Base-by-base conservation (phyloP, 2,113 vertebrate species). In the Myocastor coypus region DNA sequence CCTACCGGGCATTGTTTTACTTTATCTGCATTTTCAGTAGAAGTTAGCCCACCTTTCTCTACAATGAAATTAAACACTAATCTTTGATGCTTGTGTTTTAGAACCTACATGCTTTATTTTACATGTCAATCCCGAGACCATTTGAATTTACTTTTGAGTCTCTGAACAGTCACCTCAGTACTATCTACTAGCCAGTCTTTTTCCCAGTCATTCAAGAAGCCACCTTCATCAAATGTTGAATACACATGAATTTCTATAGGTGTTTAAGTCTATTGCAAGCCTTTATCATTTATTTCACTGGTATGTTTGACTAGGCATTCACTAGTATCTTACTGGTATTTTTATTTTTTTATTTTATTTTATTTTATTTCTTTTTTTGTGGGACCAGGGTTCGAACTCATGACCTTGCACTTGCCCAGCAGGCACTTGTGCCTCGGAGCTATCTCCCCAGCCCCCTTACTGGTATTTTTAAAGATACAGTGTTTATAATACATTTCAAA, bases 211-310 rank as follows among this genome's bases (percentile, higher is more conserved):
- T 88, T n/a, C 91, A 40, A 96, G 40, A 55, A 88, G 17, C 10
- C n/a, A 61, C 32, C 42, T 86, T 46, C 52, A 71, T 71, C 42
- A 73, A 40, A 87, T 11, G 26, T 28, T 71, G 28, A 64, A 66
- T 32, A 14, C 42, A 24, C 8, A 17, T 10, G 55, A 46, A 40
- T 87, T 78, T 50, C 8, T 80, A 2, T 46, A 59, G 59, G 2
- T 75, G 59, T 3, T 83, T 63, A n/a, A 64, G 17, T 83, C 22
- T 59, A n/a, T 69, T 89, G 64, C 10, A 34, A 52, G 22, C 26
- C 32, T 64, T 40, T 88, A 14, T 61, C n/a, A 91, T 91, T 88
- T 89, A 83, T 92, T 92, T 16, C 22, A 95, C n/a, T 30, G 6
- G 13, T 85, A 34, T 81, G 5, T 32, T 75, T 84, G 14, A 26